Base-by-base conservation (phyloP, 2,113 vertebrate genomes). In the Clinocottus analis region DNA sequence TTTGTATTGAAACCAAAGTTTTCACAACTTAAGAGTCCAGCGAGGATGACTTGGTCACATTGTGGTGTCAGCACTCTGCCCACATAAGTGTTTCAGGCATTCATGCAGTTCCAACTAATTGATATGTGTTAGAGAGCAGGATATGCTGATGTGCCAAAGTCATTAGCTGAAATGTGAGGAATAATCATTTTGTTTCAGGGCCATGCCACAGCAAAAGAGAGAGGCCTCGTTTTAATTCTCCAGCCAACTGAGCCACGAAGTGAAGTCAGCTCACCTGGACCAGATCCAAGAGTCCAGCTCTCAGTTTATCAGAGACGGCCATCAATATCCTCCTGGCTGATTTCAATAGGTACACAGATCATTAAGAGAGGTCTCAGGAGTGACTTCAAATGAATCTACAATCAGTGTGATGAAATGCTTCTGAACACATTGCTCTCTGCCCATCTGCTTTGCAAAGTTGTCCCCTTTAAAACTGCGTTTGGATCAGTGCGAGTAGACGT, bases 161-260 rank as follows among this genome's bases (percentile, higher is more conserved):
- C 91, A 90, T 93, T 92, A 92, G 80, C 88, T 49, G 59, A 89
- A 89, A 89, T 89, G 84, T 91, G 81, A 90, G 78, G 86, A 91
- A 87, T 92, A 90, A 92, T 93, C 82, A 89, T 90, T 92, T 91
- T 83, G 73, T 76, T 77, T 77, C 79, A 80, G 88, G 90, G 91
- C 87, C 83, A 85, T 37, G 87, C 84, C 90, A 90, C 81, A 83
- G 73, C 23, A n/a, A 62, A 55, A 53, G 35, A 68, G 21, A 59
- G 51, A 63, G 51, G 61, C 55, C 78, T 77, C 49, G 70, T 84
- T 86, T 21, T 68, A 60, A 91, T 92, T 85, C 83, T 72, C 35
- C 45, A 70, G 83, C 65, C 75, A 77, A 60, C 72, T 43, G 63
- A 87, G 63, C 11, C 67, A 69, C 78, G 75, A 80, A 81, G 84